Conservation (phyloP, 2,888 invertebrate genomes). For the Mechanitis messenoides region DNA sequence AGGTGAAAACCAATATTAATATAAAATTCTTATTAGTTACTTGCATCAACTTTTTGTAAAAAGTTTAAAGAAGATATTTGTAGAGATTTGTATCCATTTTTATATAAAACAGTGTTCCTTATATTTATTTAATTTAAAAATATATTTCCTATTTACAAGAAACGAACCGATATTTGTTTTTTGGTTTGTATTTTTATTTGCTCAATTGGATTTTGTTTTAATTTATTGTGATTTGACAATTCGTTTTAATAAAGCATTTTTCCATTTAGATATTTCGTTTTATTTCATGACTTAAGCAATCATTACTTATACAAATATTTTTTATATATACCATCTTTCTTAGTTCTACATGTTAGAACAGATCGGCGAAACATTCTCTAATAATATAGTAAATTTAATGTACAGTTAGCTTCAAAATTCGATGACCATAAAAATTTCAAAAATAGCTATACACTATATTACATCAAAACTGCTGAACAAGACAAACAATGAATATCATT, state of each 20-base stretch:
- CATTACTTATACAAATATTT: background rate
- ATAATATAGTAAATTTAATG: no score
- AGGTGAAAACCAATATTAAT: no score
- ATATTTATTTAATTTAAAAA: background rate
- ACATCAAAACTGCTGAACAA: no score
- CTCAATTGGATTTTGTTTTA: slow-evolving; percentile 25
- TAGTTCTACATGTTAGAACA: no score
- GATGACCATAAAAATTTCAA: no score
- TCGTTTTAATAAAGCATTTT: slow-evolving; percentile 17
- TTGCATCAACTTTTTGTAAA: no score
- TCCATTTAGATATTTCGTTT: slow-evolving; percentile 15
- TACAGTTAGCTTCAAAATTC: no score
- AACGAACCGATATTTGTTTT: background rate
- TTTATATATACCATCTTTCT: background rate
- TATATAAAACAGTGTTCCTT: slow-evolving; percentile 8
- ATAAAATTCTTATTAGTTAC: no score
- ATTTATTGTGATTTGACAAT: slow-evolving; percentile 16
- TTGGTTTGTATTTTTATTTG: slow-evolving; percentile 23
- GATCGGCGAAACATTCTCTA: no score
- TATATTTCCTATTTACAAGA: background rate
- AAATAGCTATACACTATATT: no score
- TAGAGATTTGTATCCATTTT: background rate
- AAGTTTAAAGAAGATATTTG: background rate
- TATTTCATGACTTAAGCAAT: background rate
- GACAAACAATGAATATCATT: no score